Evolutionary conservation across 2,797 vertebrate genomes (phyloP).

Genomic region (Hyperoplus immaculatus): DNA sequence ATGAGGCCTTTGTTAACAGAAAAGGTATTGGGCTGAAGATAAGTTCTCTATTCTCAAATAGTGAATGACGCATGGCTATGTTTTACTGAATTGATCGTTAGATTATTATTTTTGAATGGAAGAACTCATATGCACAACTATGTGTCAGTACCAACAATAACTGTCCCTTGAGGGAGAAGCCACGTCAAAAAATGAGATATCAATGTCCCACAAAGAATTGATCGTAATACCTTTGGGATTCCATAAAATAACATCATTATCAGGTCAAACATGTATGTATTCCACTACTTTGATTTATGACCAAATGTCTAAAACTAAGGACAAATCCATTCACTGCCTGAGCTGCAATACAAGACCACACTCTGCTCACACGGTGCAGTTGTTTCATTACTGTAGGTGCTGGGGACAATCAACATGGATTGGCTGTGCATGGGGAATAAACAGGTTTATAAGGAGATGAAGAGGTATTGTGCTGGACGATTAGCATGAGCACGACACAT

Average conservation of each 20-base stretch:
- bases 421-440: conserved; percentile 54
- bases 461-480: conserved; percentile 44
- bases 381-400: background rate
- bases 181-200: background rate
- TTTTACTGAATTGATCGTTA: background rate
- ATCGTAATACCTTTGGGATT: background rate
- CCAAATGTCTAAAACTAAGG: background rate
- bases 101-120: background rate
- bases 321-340: background rate
- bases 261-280: background rate
- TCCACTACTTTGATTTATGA: background rate
- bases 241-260: background rate
- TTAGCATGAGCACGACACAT: conserved; percentile 52
- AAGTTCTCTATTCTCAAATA: conserved; percentile 29
- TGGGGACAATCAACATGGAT: background rate
- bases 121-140: background rate
- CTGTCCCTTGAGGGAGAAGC: no score
- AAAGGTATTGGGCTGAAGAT: conserved; percentile 30
- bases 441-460: conserved; percentile 65
- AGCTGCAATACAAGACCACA: background rate
- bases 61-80: conserved; percentile 15
- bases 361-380: background rate
- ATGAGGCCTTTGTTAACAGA: conserved; percentile 47
- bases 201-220: background rate
- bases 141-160: background rate